phyloP scores from a whole-genome alignment of 1,140 invertebrate genomes.

The Platorchestia sp. region DNA sequence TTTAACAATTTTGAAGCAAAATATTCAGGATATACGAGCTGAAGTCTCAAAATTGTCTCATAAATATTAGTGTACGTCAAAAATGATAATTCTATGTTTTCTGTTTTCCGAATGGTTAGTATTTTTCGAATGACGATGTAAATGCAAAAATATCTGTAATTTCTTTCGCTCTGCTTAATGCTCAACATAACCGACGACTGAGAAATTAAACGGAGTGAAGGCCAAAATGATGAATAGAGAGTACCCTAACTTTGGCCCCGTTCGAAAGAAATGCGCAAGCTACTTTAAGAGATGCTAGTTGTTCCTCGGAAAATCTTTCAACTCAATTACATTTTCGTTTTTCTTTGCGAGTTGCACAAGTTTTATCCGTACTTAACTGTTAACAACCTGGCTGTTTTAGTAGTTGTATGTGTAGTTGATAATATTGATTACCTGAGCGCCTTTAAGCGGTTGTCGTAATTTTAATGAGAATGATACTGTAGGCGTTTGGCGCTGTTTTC shows the following conservation, averaged over 20 bases:
- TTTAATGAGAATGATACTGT: neutral
- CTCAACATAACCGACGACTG: neutral
- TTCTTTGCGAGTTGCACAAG: neutral
- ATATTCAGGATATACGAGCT: neutral
- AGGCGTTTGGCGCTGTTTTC: neutral
- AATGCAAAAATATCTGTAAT: neutral
- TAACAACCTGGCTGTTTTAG: neutral
- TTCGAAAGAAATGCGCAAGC: neutral
- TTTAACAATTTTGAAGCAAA: neutral
- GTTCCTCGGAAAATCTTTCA: neutral
- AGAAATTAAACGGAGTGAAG: too few relatives aligned
- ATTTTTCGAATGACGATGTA: neutral
- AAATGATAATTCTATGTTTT: too few relatives aligned
- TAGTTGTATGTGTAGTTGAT: neutral
- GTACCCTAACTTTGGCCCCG: neutral
- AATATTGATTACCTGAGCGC: constrained; percentile 3
- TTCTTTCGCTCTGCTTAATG: neutral
- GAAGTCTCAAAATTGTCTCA: neutral
- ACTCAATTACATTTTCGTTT: neutral
- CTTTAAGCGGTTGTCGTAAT: constrained; percentile 45
- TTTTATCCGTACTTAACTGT: neutral
- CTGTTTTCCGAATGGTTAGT: neutral
- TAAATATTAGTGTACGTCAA: too few relatives aligned
- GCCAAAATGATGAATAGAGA: neutral
- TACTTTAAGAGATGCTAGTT: neutral